Base-by-base conservation (phyloP, 2,888 invertebrate species). In the Ichneumoninae sp. region DNA sequence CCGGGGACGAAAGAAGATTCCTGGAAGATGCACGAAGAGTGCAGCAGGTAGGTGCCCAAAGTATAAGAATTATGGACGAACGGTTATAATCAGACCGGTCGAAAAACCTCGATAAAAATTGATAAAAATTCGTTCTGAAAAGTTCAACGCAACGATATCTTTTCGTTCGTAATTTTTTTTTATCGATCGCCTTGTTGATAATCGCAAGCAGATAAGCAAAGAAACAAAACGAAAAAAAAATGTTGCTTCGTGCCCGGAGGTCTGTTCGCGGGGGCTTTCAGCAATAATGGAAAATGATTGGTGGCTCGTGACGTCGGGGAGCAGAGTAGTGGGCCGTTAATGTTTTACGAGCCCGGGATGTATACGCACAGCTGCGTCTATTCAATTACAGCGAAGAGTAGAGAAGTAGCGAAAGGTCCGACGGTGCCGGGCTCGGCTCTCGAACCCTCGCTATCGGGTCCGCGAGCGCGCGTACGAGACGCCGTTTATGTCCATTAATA, bases 401-500 rank as follows among this genome's bases (percentile, higher is more conserved):
- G 80, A 87, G 80, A 66, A 68, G 69, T 68, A 57, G 72, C 44
- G 54, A 57, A n/a, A 62, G 72, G 33, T 62, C 33, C 62, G 26
- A 44, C 50, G 47, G 2, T 16, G 19, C 16, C 57, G 22, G 57
- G 10, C 57, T 26, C 57, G 57, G n/a, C 52, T n/a, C 52, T 40
- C 69, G n/a, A 33, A n/a, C 33, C 26, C n/a, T 22, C 47, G 69
- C 66, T 66, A 69, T 69, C 50, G 69, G 26, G 50, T 69, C 69
- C 30, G 44, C 44, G 40, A 26, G 26, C 22, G 22, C 72, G 75
- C 33, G 85, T 89, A 84, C 83, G 16, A 6, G 7, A 75, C 87
- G 77, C 78, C 40, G 86, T 87, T 88, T 88, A 88, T 88, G 87
- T 90, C 89, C 88, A 91, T 92, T 91, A 92, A 91, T 91, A 91